Conservation (phyloP, 2,888 invertebrate species). For the Leptinotarsa haldemani region DNA sequence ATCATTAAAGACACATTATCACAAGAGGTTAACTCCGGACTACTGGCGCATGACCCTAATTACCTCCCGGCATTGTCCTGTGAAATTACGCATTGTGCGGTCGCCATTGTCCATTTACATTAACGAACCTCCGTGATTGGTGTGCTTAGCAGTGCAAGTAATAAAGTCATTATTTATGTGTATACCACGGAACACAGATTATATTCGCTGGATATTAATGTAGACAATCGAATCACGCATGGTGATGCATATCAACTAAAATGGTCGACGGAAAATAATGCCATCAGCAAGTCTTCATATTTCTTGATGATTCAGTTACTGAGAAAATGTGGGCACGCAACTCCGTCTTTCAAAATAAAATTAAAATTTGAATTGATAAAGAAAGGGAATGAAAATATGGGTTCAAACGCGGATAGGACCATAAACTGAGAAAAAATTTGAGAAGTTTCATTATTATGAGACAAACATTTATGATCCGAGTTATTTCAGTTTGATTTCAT, state of each 20-base stretch:
- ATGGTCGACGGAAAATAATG: neutral
- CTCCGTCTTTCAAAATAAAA: neutral
- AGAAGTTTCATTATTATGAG: no score
- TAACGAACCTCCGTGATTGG: constrained; percentile 26
- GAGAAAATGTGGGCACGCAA: neutral
- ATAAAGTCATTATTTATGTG: constrained; percentile 34
- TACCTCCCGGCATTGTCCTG: constrained; percentile 30
- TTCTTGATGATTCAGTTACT: neutral
- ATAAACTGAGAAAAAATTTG: no score
- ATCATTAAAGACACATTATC: constrained; percentile 12
- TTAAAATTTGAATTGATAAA: neutral
- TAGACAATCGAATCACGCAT: constrained; percentile 18
- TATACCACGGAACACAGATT: constrained; percentile 30
- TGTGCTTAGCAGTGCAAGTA: constrained; percentile 30
- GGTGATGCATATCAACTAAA: constrained; percentile 10
- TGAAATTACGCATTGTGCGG: constrained; percentile 29
- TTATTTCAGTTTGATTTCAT: no score
- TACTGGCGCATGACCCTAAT: constrained; percentile 25
- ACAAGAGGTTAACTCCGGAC: neutral
- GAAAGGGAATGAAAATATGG: no score
- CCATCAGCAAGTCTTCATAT: neutral
- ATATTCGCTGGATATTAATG: constrained; percentile 8
- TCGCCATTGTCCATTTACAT: constrained; percentile 32
- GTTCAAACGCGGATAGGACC: no score
- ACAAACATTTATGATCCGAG: no score